Conservation (phyloP, 2,888 invertebrate genomes). For the Chesias legatella region DNA sequence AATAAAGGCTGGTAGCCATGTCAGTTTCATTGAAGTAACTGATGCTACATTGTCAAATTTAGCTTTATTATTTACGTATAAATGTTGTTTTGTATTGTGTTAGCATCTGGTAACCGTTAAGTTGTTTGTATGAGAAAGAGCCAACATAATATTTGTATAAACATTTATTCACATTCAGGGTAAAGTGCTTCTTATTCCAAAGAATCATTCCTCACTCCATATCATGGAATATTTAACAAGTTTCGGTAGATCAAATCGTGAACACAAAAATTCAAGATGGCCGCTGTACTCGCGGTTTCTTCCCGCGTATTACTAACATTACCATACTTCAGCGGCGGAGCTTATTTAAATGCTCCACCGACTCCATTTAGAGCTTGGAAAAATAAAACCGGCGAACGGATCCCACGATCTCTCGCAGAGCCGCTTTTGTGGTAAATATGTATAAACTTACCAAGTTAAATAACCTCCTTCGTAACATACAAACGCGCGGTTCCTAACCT, state of each 20-base stretch:
- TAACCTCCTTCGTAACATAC: conserved; percentile 23
- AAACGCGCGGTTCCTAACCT: conserved; percentile 34
- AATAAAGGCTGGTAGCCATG: too few species aligned
- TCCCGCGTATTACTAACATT: conserved; percentile 77
- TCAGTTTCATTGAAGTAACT: too few species aligned
- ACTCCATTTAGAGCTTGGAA: conserved; percentile 81
- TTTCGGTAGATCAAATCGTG: conserved; percentile 36
- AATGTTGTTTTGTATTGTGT: too few species aligned
- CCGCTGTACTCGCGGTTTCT: conserved; percentile 66
- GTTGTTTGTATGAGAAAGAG: too few species aligned
- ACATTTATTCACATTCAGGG: not conserved
- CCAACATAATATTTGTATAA: too few species aligned
- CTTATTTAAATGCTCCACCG: conserved; percentile 81
- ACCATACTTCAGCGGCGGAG: conserved; percentile 78
- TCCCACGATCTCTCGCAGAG: conserved; percentile 76
- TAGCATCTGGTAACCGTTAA: too few species aligned
- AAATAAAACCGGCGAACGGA: conserved; percentile 77
- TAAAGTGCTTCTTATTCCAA: conserved; percentile 5
- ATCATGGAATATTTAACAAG: conserved; percentile 34
- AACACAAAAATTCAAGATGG: conserved; percentile 70
- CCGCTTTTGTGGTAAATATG: conserved; percentile 81
- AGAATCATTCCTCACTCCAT: conserved; percentile 16
- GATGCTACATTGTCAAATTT: too few species aligned
- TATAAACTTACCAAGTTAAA: conserved; percentile 63
- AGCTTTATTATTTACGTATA: too few species aligned